Evolutionary conservation across 2,797 vertebrate genomes (phyloP), one percentile per base, ranked within the genome.

Genomic region (Apogon hyalosoma): DNA sequence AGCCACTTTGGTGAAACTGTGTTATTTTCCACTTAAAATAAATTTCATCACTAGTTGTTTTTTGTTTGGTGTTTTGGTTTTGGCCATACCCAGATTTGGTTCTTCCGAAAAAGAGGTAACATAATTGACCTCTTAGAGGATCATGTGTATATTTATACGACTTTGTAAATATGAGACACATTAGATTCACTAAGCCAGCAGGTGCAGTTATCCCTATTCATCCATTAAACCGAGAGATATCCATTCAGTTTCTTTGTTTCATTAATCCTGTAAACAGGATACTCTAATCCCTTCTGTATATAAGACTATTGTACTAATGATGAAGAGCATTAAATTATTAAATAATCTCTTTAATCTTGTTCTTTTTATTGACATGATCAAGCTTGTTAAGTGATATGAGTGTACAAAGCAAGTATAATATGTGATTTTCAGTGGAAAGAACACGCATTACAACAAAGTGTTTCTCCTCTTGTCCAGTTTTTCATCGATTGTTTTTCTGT

Each of bases 21-120:
- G 79, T 78, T 58, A 85, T 90, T 87, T 88, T 85, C 73, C 81
- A 77, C 79, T 80, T 73, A 63, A 72, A 59, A 76, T 80, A 67
- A 79, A 79, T 59, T 42, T 39, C 57, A 31, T 40, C 16, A 63
- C 51, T 63, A 69, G 63, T 77, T 69, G 42, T 73, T 70, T 53
- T 54, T 64, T 31, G 68, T 75, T 69, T 54, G 62, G 33, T 67
- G 19, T 78, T 70, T 65, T 39, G 38, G 47, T 77, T 82, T 80
- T 36, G 68, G 69, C 63, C 71, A 8, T 42, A 16, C 56, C 66
- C 67, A 75, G 48, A 61, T 86, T 80, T 81, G 76, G 67, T 59
- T 73, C 53, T 18, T 55, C 62, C 58, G 51, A 31, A 60, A 18
- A 53, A 75, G 43, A 16, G 16, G 31, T 15, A 42, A 31, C 69